These are phyloP conservation scores for Sander vitreus DNA, from an alignment of 2,113 vertebrate species.

Conservation along the genomic window DNA sequence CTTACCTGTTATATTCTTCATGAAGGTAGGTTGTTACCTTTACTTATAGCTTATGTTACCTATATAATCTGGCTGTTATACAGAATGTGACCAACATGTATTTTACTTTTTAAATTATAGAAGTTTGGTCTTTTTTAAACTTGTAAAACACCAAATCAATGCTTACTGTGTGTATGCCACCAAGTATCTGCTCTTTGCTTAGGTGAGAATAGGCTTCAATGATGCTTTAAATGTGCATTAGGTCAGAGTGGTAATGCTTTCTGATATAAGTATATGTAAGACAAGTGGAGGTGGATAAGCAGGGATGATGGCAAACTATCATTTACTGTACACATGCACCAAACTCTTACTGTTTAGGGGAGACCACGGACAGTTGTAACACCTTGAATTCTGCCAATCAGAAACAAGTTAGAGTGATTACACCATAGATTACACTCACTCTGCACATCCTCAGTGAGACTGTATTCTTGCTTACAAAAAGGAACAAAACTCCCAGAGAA, in stretches of 20 bases:
- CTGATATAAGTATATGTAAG: not conserved
- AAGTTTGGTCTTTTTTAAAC: not conserved
- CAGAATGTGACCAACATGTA: not conserved
- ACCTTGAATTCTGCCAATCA: too few species aligned
- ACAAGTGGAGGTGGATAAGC: not conserved
- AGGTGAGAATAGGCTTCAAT: not conserved
- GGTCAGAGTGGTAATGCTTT: not conserved
- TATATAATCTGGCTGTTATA: not conserved
- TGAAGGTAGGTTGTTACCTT: not conserved
- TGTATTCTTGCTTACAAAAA: too few species aligned
- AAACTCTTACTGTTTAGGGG: too few species aligned
- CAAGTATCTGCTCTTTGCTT: not conserved
- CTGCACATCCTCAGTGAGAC: too few species aligned
- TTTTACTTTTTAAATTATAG: not conserved
- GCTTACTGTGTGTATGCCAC: not conserved
- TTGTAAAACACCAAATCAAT: not conserved
- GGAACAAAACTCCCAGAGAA: too few species aligned
- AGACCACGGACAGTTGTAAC: too few species aligned
- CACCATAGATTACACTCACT: too few species aligned
- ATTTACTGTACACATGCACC: not conserved
- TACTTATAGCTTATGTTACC: not conserved
- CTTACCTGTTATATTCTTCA: too few species aligned
- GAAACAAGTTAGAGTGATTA: too few species aligned
- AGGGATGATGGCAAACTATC: not conserved
- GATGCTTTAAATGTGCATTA: not conserved